Evolutionary conservation across 2,113 vertebrate species (phyloP).

Genomic region (mouse (Mus musculus)): DNA sequence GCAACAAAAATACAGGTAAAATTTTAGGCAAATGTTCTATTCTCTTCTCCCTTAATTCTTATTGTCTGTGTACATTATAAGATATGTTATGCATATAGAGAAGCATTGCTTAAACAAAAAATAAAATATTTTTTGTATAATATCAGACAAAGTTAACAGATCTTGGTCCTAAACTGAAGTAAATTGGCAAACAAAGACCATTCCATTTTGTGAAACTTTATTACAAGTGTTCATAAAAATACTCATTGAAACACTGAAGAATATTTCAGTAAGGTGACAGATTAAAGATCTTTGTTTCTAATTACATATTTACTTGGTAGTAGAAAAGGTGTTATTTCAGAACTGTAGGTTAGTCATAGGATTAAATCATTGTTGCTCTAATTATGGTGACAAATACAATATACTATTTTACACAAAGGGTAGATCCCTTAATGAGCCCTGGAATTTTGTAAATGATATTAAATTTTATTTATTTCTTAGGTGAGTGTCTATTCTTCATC

Average conservation of each 20-base stretch:
- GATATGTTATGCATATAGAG: slow-evolving; percentile 5
- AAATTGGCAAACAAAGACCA: background rate
- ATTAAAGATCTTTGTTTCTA: slow-evolving; percentile 8
- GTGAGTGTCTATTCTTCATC: slow-evolving; percentile 33
- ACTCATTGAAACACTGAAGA: background rate
- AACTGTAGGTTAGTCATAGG: slow-evolving; percentile 44
- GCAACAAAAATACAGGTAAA: background rate
- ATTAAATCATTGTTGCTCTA: slow-evolving; percentile 37
- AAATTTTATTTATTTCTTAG: slow-evolving; percentile 63
- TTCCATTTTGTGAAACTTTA: slow-evolving; percentile 56
- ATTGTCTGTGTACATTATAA: background rate
- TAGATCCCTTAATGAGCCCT: background rate
- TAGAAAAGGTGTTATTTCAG: slow-evolving; percentile 4
- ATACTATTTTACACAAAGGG: background rate
- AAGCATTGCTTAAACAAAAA: slow-evolving; percentile 17
- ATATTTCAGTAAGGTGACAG: slow-evolving; percentile 41
- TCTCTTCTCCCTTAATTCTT: slow-evolving; percentile 37
- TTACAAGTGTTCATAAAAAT: background rate
- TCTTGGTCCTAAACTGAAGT: slow-evolving; percentile 56
- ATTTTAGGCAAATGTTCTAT: background rate
- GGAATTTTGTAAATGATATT: slow-evolving; percentile 28
- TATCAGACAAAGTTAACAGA: slow-evolving; percentile 54
- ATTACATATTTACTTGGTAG: slow-evolving; percentile 42
- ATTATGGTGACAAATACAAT: background rate
- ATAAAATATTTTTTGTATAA: no score